phyloP scores from a whole-genome alignment of 2,797 vertebrate species.

The Pipistrellus kuhlii region DNA sequence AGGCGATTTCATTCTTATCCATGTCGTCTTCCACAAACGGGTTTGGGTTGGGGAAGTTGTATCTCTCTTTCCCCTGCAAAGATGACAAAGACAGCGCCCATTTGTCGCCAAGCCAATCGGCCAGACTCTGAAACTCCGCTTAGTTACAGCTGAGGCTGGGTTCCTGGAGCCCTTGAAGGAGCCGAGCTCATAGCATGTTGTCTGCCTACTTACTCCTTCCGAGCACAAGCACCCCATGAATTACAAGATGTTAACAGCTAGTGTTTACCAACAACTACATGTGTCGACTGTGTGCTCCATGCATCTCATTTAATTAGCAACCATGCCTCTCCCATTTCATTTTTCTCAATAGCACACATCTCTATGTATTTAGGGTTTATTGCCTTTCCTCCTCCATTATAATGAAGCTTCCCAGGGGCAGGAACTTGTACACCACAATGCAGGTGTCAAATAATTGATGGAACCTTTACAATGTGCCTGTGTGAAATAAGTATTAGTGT shows the following conservation, averaged over 20 bases:
- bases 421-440: neutral
- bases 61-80: slow-evolving; percentile 93
- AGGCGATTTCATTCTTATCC: slow-evolving; percentile 98
- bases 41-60: slow-evolving; percentile 96
- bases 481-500: neutral
- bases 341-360: fast-evolving
- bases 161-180: neutral
- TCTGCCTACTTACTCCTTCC: too few relatives aligned
- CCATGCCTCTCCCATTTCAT: fast-evolving
- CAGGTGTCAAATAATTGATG: neutral
- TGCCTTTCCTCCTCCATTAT: neutral
- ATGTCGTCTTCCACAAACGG: slow-evolving; percentile 98
- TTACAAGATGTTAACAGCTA: neutral
- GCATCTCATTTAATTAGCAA: neutral
- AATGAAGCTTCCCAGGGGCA: too few relatives aligned
- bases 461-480: fast-evolving
- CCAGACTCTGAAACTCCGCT: neutral
- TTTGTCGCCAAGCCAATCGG: neutral
- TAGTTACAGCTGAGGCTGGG: neutral
- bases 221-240: fast-evolving
- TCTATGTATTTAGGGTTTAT: fast-evolving
- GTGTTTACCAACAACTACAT: fast-evolving
- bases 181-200: neutral
- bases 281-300: fast-evolving
- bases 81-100: neutral